Evolutionary conservation across 2,113 vertebrate genomes (phyloP).

Genomic region (Odocoileus virginianus): DNA sequence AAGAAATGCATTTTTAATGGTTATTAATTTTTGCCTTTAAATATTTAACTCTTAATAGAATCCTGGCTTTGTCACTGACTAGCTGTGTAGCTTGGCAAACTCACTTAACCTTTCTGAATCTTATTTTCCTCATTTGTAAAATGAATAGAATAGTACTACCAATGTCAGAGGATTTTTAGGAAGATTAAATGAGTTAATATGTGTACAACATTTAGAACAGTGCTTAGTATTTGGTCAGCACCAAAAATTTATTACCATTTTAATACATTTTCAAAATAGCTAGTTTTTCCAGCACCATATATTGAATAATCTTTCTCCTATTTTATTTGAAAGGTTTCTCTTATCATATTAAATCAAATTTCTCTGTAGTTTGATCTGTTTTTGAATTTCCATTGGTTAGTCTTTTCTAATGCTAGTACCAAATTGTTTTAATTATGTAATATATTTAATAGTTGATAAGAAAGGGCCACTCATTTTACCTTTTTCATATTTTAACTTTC

Average conservation of each 20-base stretch:
- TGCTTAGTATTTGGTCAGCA: neutral
- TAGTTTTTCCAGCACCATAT: neutral
- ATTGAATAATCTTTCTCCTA: neutral
- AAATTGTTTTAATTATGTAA: neutral
- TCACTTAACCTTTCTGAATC: neutral
- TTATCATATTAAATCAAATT: neutral
- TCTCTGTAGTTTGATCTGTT: neutral
- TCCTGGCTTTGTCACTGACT: neutral
- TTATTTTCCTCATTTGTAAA: neutral
- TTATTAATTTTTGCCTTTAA: neutral
- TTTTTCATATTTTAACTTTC: neutral
- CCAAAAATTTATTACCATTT: neutral
- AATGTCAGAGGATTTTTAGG: neutral
- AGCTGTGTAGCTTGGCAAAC: neutral
- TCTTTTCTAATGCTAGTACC: neutral
- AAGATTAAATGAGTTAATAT: neutral
- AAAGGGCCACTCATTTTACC: neutral
- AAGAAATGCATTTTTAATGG: neutral
- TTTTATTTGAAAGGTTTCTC: neutral
- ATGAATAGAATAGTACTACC: neutral
- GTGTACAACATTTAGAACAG: neutral
- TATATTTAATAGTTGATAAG: neutral
- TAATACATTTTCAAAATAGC: neutral
- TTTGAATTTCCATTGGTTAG: neutral
- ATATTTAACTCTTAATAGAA: neutral